A percentile compares a stretch with the other conserved stretches of the same genome.
These are phyloP conservation scores for Dyspetes luteomarginatus DNA, from an alignment of 2,888 invertebrate species.

Conservation along the genomic window DNA sequence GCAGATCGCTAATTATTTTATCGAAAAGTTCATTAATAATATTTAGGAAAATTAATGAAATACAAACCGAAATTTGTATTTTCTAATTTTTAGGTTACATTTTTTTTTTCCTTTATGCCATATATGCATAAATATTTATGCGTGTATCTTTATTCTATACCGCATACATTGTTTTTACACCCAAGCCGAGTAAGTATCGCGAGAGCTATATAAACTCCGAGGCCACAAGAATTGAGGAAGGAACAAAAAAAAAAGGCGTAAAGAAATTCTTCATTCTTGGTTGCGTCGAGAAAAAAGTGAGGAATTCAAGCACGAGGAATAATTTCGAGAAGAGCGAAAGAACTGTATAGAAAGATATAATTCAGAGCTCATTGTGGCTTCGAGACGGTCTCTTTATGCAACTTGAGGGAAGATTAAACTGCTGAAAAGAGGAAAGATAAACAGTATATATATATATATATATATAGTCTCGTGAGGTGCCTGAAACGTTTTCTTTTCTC, in stretches of 20 bases:
- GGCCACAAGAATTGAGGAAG: not conserved
- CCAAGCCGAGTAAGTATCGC: not conserved
- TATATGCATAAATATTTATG: not conserved
- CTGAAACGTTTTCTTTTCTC: too few species aligned
- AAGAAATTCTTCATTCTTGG: not conserved
- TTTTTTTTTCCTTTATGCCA: too few species aligned
- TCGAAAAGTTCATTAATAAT: too few species aligned
- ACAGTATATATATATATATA: too few species aligned
- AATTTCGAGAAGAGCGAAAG: conserved; percentile 5
- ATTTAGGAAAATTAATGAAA: too few species aligned
- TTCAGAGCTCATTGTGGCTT: not conserved
- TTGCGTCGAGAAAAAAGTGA: not conserved
- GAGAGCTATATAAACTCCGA: not conserved
- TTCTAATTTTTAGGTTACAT: too few species aligned
- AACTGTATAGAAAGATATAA: not conserved
- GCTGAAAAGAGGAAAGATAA: too few species aligned
- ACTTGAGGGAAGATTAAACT: too few species aligned
- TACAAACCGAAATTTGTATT: too few species aligned
- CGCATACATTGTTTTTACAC: not conserved
- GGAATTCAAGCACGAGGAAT: not conserved
- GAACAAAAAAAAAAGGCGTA: not conserved
- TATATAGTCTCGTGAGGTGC: too few species aligned
- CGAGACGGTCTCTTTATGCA: too few species aligned
- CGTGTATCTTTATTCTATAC: not conserved
- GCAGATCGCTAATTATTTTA: too few species aligned